Evolutionary conservation across 2,797 vertebrate genomes (phyloP), one percentile per base, ranked within the genome.

Genomic region (Lycodopsis pacificus): DNA sequence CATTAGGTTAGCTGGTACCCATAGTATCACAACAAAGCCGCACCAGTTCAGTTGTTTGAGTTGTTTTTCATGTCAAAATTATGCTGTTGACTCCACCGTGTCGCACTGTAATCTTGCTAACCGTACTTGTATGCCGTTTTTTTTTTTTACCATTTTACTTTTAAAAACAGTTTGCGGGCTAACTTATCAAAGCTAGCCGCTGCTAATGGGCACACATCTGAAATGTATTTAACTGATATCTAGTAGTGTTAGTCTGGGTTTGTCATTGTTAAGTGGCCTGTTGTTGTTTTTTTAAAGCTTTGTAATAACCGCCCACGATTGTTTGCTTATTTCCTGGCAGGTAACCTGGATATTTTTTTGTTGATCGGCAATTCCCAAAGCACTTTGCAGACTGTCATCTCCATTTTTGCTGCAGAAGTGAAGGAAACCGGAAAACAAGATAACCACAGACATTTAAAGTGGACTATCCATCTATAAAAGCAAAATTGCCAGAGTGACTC

Each of bases 271-370:
- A 12, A 49, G 2, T 49, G n/a, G 54, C 4, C 1, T 48, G 10
- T 38, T 11, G 5, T n/a, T 14, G 3, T 27, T 27, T 48, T 49
- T 59, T 15, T 6, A 19, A 61, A 36, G 25, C 1, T 19, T 7
- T 2, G 17, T 46, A 63, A 12, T 25, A 46, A 63, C 12, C 8
- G 42, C 14, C 17, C 2, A 6, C 14, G 0, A 11, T 61, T 81
- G 3, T 76, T 77, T 66, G 3, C 73, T 76, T 66, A 5, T 72
- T 80, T 19, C 22, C n/a, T 65, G 15, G 12, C 85, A 94, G 92
- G 82, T 86, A 73, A 73, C 65, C 82, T 79, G 85, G 82, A 90
- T 77, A 34, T 61, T 71, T 32, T 40, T 63, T 56, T 63, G 75
- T 65, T 59, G n/a, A 72, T 75, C 14, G 2, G 38, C 54, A 44